Base-by-base conservation (phyloP, 2,797 vertebrate genomes). In the Champsocephalus gunnari region DNA sequence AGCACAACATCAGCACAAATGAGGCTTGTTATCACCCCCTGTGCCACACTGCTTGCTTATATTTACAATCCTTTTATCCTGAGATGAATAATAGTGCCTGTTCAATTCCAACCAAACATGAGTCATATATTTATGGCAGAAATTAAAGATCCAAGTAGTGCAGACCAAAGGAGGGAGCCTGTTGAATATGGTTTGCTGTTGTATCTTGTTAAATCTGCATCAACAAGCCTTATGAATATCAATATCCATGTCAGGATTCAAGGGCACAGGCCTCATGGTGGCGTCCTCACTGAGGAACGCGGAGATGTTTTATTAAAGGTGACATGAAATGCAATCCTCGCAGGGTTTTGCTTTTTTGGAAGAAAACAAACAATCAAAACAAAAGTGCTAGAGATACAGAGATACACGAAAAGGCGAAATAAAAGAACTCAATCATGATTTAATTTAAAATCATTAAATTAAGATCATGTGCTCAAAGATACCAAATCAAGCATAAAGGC, bases 1-100 rank as follows among this genome's bases (percentile, higher is more conserved):
- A 81, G 90, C 82, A 84, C 81, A 84, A 87, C 87, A 92, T 90
- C 84, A 84, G 83, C 80, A 91, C 92, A 91, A 93, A 93, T 91
- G 90, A 89, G 81, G 73, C 83, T 73, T 76, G 82, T 87, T 92
- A 92, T 93, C 84, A 83, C 79, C 63, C 21, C 10, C 9, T 75
- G 76, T 57, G 57, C n/a, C 55, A 58, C 67, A 64, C 72, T 76
- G 68, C 74, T 86, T 63, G 63, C 66, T 88, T 73, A 79, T 85
- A 87, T 89, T 91, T 86, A 88, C 79, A 66, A 75, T 81, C 80
- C 74, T 44, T 65, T 68, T 67, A 67, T 79, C 81, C 67, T 80
- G 75, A 91, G 62, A 73, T 83, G 79, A 92, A 86, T 90, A 86
- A 92, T 60, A 68, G 74, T 19, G 70, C 82, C 83, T 75, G 77